Evolutionary conservation across 2,797 vertebrate species (phyloP).

Genomic region (Zenarchopterus dispar): DNA sequence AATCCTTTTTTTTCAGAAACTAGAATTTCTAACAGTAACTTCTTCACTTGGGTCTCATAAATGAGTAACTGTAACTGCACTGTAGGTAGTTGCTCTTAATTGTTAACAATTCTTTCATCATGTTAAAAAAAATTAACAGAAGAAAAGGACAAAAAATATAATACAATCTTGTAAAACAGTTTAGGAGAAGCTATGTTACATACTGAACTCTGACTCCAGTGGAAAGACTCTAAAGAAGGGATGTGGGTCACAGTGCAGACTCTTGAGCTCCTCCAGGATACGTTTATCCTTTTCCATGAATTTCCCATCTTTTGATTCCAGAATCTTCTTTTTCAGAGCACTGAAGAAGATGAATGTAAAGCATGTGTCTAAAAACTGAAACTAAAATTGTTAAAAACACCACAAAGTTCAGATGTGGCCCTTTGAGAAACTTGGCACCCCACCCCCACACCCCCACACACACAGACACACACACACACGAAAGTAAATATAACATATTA

Average conservation of each 20-base stretch:
- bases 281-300: constrained; percentile 64
- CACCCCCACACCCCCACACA: no score
- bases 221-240: constrained; percentile 71
- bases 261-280: constrained; percentile 71
- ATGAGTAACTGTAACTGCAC: no score
- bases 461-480: no score
- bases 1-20: neutral
- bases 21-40: no score
- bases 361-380: neutral
- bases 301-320: constrained; percentile 15
- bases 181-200: constrained; percentile 1
- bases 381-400: no score
- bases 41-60: no score
- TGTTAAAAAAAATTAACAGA: neutral
- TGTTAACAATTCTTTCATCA: neutral
- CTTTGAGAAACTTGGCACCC: no score
- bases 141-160: no score
- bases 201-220: constrained; percentile 68
- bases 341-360: constrained; percentile 31
- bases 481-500: no score
- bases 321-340: constrained; percentile 65
- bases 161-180: accelerated
- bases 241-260: constrained; percentile 73
- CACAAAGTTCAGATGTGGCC: no score
- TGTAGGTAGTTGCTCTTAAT: no score